Base-by-base conservation (phyloP, 2,888 invertebrate genomes). In the Dascillus cervinus region DNA sequence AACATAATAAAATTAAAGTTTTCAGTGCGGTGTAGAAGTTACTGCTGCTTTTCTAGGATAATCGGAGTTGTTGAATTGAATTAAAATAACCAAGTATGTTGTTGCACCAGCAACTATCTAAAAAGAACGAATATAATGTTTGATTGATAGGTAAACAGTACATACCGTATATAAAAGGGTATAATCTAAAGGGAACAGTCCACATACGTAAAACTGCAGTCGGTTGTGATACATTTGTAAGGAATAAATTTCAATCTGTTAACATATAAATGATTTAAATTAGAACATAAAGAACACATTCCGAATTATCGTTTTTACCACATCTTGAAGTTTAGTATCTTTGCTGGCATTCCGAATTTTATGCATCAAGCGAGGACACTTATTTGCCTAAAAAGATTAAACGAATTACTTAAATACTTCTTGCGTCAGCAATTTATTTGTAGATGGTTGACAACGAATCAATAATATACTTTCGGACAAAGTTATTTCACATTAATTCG, bases 171-270 rank as follows among this genome's bases (percentile, higher is more conserved):
- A 53, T 19, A 57, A 34, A 29, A 57, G 43, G 11, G 55, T 51
- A 37, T 53, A 53, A 34, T 57, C 57, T 10, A 57, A 44, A 26
- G 55, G 53, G 44, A 56, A 55, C 22, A 57, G 36, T 26, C 56
- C 55, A 37, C 53, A 56, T 22, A 56, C 50, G 27, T 49, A 48
- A 44, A 56, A 56, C 36, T 44, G 39, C 32, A 55, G 34, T 19
- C 53, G 49, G 34, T 53, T 53, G 41, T 57, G 55, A 35, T 51
- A 53, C 56, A 57, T 53, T 44, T 57, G 55, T 22, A 57, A 35
- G 20, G 57, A 57, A 38, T 56, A 54, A 31, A 55, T 49, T 37
- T 57, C 55, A 26, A 56, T 55, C 57, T 57, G 40, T n/a, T 17
- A 17, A 17, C 17, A 17, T n/a, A n/a, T 8, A 15, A 52, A 52